Conservation (phyloP, 2,888 invertebrate species). For the Emesis furor region DNA sequence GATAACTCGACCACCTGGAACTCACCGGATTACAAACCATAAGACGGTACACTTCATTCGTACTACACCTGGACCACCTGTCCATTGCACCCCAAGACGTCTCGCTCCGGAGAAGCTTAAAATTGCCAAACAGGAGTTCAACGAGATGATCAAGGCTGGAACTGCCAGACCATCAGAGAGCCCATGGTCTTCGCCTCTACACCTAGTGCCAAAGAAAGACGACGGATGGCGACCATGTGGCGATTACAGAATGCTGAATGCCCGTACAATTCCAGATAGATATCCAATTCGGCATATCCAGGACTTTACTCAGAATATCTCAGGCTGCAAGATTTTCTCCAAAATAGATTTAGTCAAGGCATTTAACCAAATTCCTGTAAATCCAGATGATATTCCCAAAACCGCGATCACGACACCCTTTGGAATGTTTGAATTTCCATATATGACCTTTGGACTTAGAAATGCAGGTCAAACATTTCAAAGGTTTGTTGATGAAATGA, state of each 20-base stretch:
- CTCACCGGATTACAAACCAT: neutral
- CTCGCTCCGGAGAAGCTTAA: slow-evolving; percentile 45
- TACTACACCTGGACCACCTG: slow-evolving; percentile 54
- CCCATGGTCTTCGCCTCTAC: slow-evolving; percentile 60
- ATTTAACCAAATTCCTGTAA: slow-evolving; percentile 82
- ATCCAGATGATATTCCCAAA: slow-evolving; percentile 73
- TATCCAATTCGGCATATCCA: slow-evolving; percentile 77
- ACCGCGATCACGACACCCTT: slow-evolving; percentile 63
- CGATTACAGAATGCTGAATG: slow-evolving; percentile 78
- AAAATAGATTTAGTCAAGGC: slow-evolving; percentile 65
- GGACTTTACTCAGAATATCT: slow-evolving; percentile 21
- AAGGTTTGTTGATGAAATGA: slow-evolving; percentile 74
- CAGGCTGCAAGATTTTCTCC: neutral
- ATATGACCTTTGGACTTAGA: slow-evolving; percentile 1
- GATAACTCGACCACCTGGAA: too few species aligned
- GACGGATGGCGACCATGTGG: slow-evolving; percentile 76
- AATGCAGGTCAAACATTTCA: neutral
- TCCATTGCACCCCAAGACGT: slow-evolving; percentile 48
- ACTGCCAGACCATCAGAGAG: slow-evolving; percentile 43
- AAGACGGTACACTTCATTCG: slow-evolving; percentile 25
- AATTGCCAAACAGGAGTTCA: neutral
- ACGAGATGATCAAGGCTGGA: slow-evolving; percentile 29
- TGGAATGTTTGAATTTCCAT: neutral
- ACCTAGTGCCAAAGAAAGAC: slow-evolving; percentile 41
- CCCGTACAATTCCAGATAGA: slow-evolving; percentile 69